Conservation (phyloP, 2,113 vertebrate species). For the Morone chrysops region DNA sequence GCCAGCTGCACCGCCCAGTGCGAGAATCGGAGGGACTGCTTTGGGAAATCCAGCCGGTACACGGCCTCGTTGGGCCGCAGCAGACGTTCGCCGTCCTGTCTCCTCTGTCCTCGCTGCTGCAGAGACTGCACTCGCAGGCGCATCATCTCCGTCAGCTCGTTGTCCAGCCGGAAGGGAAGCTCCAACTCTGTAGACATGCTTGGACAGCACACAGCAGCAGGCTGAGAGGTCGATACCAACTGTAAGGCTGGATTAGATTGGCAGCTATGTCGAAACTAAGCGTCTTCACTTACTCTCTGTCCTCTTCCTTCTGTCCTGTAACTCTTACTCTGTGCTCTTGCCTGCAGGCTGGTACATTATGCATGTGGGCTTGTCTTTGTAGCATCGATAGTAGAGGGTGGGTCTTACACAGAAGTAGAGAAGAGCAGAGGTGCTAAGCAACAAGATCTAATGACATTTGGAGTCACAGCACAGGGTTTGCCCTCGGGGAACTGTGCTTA, state of each 20-base stretch:
- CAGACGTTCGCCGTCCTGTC: conserved; percentile 91
- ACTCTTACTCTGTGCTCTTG: conserved; percentile 17
- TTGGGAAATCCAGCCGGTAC: conserved; percentile 89
- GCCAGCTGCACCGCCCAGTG: conserved; percentile 86
- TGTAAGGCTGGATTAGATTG: conserved; percentile 20
- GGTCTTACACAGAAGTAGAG: conserved; percentile 21
- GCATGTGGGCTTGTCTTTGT: background rate
- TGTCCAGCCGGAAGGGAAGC: conserved; percentile 84
- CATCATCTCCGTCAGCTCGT: conserved; percentile 90
- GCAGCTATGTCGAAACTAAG: conserved; percentile 18
- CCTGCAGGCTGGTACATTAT: conserved; percentile 18
- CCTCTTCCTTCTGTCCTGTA: background rate
- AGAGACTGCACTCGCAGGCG: conserved; percentile 89
- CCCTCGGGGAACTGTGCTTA: conserved; percentile 47
- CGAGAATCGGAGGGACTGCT: conserved; percentile 85
- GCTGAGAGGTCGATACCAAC: conserved; percentile 23
- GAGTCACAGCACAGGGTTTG: conserved; percentile 10
- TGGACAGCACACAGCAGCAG: background rate
- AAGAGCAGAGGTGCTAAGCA: conserved; percentile 59
- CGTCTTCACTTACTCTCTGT: conserved; percentile 3
- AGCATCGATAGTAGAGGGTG: conserved; percentile 17
- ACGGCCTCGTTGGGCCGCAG: conserved; percentile 86
- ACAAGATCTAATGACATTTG: conserved; percentile 62
- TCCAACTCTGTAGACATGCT: conserved; percentile 76
- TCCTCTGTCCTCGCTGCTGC: conserved; percentile 85